Conservation (phyloP, 2,888 invertebrate genomes). For the Ecdyonurus torrentis region DNA sequence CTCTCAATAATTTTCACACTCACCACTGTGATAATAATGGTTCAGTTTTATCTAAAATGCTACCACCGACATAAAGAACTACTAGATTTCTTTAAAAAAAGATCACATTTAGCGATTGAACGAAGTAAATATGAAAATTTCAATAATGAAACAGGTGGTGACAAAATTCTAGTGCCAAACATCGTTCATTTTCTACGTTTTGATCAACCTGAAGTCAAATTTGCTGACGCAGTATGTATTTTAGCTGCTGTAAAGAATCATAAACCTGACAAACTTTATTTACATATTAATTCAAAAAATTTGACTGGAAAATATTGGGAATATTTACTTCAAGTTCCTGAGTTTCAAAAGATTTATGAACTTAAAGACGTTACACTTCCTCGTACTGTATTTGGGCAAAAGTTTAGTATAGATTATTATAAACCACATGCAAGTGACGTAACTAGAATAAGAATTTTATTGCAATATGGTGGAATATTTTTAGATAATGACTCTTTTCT, state of each 20-base stretch:
- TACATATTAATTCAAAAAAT: constrained; percentile 18
- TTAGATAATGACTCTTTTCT: constrained; percentile 22
- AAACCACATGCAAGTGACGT: constrained; percentile 14
- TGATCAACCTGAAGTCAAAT: constrained; percentile 13
- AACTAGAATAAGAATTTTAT: constrained; percentile 17
- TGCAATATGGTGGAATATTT: constrained; percentile 22
- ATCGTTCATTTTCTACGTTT: constrained; percentile 21
- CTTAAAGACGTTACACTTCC: not conserved
- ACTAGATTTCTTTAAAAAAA: no score
- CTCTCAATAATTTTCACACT: no score
- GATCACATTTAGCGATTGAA: no score
- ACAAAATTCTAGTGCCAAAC: constrained; percentile 19
- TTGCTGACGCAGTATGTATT: constrained; percentile 16
- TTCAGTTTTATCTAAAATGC: no score
- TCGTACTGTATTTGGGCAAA: not conserved
- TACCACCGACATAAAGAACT: no score
- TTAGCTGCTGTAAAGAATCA: constrained; percentile 18
- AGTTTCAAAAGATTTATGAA: constrained; percentile 11
- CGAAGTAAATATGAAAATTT: constrained; percentile 16
- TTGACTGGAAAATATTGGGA: constrained; percentile 16
- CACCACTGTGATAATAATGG: no score
- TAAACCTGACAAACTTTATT: constrained; percentile 18
- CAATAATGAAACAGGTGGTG: constrained; percentile 17
- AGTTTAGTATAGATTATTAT: constrained; percentile 9
- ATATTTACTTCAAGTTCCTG: constrained; percentile 11